Conservation (phyloP, 2,113 vertebrate species). For the Anolis carolinensis region DNA sequence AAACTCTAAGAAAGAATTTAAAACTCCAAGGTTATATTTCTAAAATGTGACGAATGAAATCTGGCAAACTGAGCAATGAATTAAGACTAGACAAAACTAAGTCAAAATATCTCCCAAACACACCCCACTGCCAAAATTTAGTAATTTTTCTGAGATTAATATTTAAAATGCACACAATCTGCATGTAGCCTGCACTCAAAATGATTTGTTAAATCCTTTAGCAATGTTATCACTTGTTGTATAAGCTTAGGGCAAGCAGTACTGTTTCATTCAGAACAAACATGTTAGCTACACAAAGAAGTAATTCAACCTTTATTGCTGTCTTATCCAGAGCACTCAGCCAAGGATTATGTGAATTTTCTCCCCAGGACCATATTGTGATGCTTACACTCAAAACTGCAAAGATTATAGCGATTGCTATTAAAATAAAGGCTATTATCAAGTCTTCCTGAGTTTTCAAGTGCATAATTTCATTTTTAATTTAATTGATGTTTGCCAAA, state of each 20-base stretch:
- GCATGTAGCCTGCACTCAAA: neutral
- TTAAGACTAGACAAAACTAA: slow-evolving; percentile 25
- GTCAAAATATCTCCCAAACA: slow-evolving; percentile 10
- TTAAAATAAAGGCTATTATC: no score
- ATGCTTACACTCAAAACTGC: no score
- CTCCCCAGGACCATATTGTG: no score
- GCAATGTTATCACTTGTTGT: neutral
- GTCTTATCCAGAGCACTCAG: no score
- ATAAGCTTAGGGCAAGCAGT: neutral
- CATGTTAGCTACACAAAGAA: neutral
- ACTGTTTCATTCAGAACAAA: neutral
- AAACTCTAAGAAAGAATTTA: neutral
- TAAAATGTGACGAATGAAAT: slow-evolving; percentile 5
- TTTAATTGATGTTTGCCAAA: no score
- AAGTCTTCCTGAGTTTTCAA: no score
- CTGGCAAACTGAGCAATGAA: neutral
- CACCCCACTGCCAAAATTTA: neutral
- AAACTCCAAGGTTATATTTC: slow-evolving; percentile 4
- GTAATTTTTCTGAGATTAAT: neutral
- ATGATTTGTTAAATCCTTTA: neutral
- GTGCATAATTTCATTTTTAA: no score
- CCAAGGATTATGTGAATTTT: no score
- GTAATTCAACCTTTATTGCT: no score
- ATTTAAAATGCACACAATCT: neutral
- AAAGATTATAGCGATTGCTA: no score